Evolutionary conservation across 2,888 invertebrate species (phyloP), one percentile per base, ranked within the genome.

Genomic region (Blastobasis adustella): DNA sequence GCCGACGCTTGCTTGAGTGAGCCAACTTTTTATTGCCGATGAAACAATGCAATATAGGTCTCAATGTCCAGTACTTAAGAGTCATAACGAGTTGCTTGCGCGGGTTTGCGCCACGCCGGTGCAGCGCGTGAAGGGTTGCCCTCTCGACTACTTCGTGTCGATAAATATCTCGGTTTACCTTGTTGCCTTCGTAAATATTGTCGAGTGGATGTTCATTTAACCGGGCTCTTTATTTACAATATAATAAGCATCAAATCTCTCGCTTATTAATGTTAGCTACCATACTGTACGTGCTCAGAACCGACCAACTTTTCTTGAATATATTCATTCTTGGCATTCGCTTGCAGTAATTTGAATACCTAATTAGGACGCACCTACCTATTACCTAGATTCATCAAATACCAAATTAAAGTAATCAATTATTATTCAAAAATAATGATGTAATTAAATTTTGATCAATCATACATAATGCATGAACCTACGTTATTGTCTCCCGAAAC

Each of bases 401-500:
- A 23, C 23, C 3, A 23, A 80, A 82, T 83, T 79, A 81, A 75
- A 69, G 69, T 73, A 75, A n/a, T n/a, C 80, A 73, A 72, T 80
- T 73, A 75, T 74, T 73, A 71, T 61, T 73, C 77, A 73, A 67
- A 69, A 76, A 83, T 81, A 78, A 81, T 78, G 74, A 71, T 69
- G 62, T 66, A 71, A 80, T 82, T 78, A 65, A 62, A 77, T 78
- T 74, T 73, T 74, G 71, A 78, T 78, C 23, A 23, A 23, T 3
- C 23, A 23, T 23, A 23, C 71, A 75, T 82, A 71, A 85, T 81
- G 70, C 74, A 83, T 83, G 69, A 80, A 71, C 60, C 74, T 67
- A 69, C 76, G 74, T 77, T 80, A 85, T 83, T 87, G 82, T 85
- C 79, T 77, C 80, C 79, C 74, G 82, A 82, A 79, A 70, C 71